Percentiles rank a stretch among this genome's conserved stretches.
Conservation (phyloP, 2,888 invertebrate species). For the Camptogramma bilineatum region DNA sequence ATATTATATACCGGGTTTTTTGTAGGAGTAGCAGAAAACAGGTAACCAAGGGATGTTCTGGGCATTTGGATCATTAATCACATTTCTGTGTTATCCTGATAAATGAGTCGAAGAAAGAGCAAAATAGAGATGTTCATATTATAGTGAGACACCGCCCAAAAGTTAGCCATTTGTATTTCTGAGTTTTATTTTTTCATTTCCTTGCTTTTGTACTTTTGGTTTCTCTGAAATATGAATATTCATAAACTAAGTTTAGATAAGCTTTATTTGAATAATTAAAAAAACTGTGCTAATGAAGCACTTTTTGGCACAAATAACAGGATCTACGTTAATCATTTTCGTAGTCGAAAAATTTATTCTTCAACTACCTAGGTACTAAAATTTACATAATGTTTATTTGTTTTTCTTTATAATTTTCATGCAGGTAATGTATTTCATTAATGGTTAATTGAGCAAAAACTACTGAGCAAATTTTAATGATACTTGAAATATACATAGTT, state of each 20-base stretch:
- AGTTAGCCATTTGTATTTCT: conserved; percentile 52
- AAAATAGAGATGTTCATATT: conserved; percentile 69
- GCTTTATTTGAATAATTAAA: conserved; percentile 19
- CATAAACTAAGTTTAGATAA: conserved; percentile 23
- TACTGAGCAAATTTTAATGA: too few relatives aligned
- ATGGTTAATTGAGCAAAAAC: background rate
- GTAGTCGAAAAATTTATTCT: conserved; percentile 13
- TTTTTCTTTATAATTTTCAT: background rate
- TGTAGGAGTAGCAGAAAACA: conserved; percentile 74
- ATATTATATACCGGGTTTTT: conserved; percentile 67
- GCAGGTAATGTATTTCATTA: background rate
- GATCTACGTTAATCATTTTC: conserved; percentile 26
- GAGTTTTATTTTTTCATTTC: conserved; percentile 32
- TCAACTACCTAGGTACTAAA: background rate
- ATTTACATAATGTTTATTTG: conserved; percentile 17
- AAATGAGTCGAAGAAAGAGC: conserved; percentile 66
- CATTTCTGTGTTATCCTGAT: conserved; percentile 67
- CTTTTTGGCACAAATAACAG: conserved; percentile 21
- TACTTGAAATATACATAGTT: too few relatives aligned
- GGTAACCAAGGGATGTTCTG: conserved; percentile 59
- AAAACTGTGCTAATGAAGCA: conserved; percentile 33
- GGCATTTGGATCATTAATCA: conserved; percentile 72
- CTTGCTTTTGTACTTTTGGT: conserved; percentile 18
- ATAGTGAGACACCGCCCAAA: conserved; percentile 66
- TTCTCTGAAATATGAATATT: conserved; percentile 29